A percentile compares a stretch with the other conserved stretches of the same genome.
Evolutionary conservation across 2,888 invertebrate species (phyloP).

Genomic region (Mongoloraphidia duomilia): DNA sequence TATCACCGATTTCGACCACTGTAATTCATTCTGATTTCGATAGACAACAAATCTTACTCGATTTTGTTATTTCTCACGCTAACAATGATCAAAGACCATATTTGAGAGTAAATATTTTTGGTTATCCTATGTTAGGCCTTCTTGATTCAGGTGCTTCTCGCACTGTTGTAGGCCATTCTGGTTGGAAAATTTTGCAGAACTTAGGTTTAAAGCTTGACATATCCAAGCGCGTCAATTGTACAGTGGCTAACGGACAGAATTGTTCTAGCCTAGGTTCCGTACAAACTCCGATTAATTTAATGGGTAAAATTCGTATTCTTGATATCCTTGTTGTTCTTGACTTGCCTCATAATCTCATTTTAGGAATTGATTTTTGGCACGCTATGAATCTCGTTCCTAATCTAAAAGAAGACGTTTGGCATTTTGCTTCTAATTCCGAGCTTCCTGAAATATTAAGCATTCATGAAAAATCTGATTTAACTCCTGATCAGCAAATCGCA

Average conservation of each 20-base stretch:
- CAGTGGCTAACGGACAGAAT: background rate
- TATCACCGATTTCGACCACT: too few relatives aligned
- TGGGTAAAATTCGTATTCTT: background rate
- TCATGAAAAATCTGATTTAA: too few relatives aligned
- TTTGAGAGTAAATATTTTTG: background rate
- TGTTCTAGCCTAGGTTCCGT: background rate
- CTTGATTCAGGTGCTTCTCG: background rate
- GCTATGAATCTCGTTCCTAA: conserved; percentile 11
- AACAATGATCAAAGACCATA: background rate
- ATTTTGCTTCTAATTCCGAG: too few relatives aligned
- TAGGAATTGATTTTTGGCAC: conserved; percentile 9
- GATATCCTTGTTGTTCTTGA: conserved; percentile 5
- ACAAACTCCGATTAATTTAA: background rate
- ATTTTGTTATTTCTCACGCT: background rate
- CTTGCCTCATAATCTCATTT: conserved; percentile 4
- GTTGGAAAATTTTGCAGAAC: background rate
- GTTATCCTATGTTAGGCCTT: background rate
- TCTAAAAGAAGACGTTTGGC: conserved; percentile 3
- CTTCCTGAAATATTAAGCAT: too few relatives aligned
- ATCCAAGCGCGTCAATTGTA: too few relatives aligned
- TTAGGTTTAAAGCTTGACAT: background rate
- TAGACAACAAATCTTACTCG: too few relatives aligned
- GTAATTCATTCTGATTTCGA: too few relatives aligned
- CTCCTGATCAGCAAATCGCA: too few relatives aligned
- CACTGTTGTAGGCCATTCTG: background rate